phyloP scores from a whole-genome alignment of 1,140 invertebrate genomes.

The Cepaea nemoralis region DNA sequence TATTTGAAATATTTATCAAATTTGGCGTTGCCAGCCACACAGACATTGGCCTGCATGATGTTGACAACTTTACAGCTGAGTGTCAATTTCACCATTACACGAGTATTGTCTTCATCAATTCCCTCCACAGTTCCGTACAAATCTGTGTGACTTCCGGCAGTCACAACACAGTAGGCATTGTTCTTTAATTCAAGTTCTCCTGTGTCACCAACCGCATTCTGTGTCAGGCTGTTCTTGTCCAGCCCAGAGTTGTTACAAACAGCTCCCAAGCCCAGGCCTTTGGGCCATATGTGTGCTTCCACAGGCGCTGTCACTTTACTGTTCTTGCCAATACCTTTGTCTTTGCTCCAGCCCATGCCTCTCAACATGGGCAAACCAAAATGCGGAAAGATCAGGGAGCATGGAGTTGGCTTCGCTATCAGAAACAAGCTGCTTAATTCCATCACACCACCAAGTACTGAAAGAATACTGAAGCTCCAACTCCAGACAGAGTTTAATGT shows the following conservation, averaged over 20 bases:
- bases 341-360: constrained; percentile 93
- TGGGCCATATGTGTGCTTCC: constrained; percentile 81
- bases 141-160: constrained; percentile 77
- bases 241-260: constrained; percentile 67
- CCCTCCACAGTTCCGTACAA: constrained; percentile 87
- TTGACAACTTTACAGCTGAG: constrained; percentile 80
- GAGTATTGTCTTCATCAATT: constrained; percentile 86
- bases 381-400: too few relatives aligned
- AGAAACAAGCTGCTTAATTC: too few relatives aligned
- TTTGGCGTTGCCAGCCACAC: constrained; percentile 83
- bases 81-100: constrained; percentile 84
- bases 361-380: constrained; percentile 92
- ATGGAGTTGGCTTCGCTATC: too few relatives aligned
- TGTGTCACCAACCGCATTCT: constrained; percentile 48
- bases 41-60: constrained; percentile 83
- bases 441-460: too few relatives aligned
- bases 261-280: constrained; percentile 92
- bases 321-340: constrained; percentile 79
- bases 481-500: too few relatives aligned
- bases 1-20: constrained; percentile 84
- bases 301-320: constrained; percentile 74
- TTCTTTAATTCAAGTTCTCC: constrained; percentile 60
- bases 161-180: constrained; percentile 63
- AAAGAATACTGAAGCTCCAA: too few relatives aligned
- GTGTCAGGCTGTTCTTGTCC: constrained; percentile 42